These are phyloP conservation scores for Danio tinwini DNA, from an alignment of 2,797 vertebrate species.

Conservation along the genomic window DNA sequence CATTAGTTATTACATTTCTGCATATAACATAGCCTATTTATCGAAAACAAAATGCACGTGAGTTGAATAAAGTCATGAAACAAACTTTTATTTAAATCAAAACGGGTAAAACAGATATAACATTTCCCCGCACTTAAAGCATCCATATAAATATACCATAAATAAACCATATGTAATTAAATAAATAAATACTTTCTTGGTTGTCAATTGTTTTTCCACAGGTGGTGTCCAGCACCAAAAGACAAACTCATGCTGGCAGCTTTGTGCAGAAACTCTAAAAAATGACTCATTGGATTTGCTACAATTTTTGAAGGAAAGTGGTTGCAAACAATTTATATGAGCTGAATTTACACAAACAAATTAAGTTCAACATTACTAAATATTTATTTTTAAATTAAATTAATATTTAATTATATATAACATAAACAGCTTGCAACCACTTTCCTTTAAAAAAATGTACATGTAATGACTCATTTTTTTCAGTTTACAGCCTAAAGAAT, in stretches of 20 bases:
- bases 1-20: no score
- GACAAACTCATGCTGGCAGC: constrained; percentile 34
- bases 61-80: constrained; percentile 21
- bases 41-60: neutral
- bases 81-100: constrained; percentile 38
- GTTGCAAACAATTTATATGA: no score
- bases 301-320: no score
- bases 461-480: no score
- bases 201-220: constrained; percentile 59
- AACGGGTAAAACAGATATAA: constrained; percentile 23
- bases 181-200: constrained; percentile 81
- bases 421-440: no score
- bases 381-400: no score
- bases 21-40: neutral
- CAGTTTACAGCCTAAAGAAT: neutral
- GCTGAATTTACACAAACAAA: no score
- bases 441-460: neutral
- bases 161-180: constrained; percentile 79
- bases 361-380: no score
- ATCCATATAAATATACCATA: constrained; percentile 80
- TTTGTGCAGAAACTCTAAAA: neutral
- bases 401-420: no score
- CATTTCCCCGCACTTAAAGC: constrained; percentile 52
- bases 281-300: no score
- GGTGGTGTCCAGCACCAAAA: constrained; percentile 74